Percentiles rank a stretch among this genome's conserved stretches.
Conservation (phyloP, 2,797 vertebrate genomes). For the Cynodonichthys magdalenae region DNA sequence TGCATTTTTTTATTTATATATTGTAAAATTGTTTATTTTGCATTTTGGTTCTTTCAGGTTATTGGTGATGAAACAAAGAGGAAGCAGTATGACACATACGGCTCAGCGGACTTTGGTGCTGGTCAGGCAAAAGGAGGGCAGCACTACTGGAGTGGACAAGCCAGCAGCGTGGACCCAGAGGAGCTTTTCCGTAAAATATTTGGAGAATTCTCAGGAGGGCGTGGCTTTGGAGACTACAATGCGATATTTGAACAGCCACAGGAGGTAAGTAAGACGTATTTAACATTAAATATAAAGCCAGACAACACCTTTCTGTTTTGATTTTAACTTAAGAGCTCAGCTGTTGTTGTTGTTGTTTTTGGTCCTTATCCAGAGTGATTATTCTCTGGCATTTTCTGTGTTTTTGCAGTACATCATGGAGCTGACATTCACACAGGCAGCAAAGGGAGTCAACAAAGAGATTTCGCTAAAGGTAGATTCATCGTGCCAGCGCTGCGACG, state of each 20-base stretch:
- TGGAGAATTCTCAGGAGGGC: constrained; percentile 90
- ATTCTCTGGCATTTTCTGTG: neutral
- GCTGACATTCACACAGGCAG: constrained; percentile 94
- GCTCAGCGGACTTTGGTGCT: constrained; percentile 85
- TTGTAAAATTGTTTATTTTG: neutral
- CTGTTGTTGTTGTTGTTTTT: neutral
- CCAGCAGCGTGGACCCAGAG: constrained; percentile 87
- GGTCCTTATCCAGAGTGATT: neutral
- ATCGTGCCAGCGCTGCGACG: constrained; percentile 88
- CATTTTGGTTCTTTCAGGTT: constrained; percentile 73
- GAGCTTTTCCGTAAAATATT: constrained; percentile 98
- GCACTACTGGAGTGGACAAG: constrained; percentile 86
- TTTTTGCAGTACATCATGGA: constrained; percentile 91
- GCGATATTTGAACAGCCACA: constrained; percentile 91
- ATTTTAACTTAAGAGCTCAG: neutral
- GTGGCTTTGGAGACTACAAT: constrained; percentile 90
- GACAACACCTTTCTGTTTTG: neutral
- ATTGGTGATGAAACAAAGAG: constrained; percentile 92
- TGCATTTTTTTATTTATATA: neutral
- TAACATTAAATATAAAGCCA: neutral
- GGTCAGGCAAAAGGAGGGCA: constrained; percentile 77
- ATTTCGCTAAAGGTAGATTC: constrained; percentile 87
- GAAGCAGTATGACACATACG: constrained; percentile 93
- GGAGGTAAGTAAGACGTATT: constrained; percentile 81
- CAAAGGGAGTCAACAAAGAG: constrained; percentile 98